These are phyloP conservation scores for Amiota mariae DNA, from an alignment of 2,888 invertebrate species.

Conservation along the genomic window DNA sequence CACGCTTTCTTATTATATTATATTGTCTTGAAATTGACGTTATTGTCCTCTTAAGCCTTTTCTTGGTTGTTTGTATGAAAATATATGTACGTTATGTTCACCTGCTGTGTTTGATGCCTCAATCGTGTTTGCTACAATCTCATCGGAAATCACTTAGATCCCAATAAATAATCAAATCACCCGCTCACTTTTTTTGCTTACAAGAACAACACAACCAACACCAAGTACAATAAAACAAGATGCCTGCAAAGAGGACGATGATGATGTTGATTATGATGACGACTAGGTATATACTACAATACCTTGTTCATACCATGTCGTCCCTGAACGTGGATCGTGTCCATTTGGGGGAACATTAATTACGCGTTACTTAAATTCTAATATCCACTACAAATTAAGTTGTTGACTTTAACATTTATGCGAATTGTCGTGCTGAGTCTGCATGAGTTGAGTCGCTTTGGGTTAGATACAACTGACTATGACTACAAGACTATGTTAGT, in stretches of 20 bases:
- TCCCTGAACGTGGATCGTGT: neutral
- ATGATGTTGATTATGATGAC: neutral
- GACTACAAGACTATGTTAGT: neutral
- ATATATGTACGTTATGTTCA: constrained; percentile 43
- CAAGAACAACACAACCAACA: constrained; percentile 8
- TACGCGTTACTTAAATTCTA: constrained; percentile 74
- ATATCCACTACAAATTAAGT: constrained; percentile 74
- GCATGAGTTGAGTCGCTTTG: constrained; percentile 24
- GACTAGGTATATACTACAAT: neutral
- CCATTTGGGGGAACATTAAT: constrained; percentile 70
- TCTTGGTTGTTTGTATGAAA: too few relatives aligned
- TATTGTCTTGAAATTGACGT: too few relatives aligned
- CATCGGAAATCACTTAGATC: constrained; percentile 74
- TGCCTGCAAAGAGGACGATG: neutral
- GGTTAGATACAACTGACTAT: too few relatives aligned
- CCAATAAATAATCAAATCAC: constrained; percentile 73
- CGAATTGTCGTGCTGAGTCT: constrained; percentile 68
- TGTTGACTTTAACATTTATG: constrained; percentile 68
- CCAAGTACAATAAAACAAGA: constrained; percentile 7
- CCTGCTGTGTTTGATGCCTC: constrained; percentile 71
- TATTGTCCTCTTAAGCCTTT: too few relatives aligned
- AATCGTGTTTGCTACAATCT: constrained; percentile 69
- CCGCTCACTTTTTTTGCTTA: constrained; percentile 37
- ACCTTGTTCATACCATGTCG: neutral
- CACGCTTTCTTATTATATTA: too few relatives aligned